Evolutionary conservation across 1,140 invertebrate genomes (phyloP).

Genomic region (Drosophila willistoni): DNA sequence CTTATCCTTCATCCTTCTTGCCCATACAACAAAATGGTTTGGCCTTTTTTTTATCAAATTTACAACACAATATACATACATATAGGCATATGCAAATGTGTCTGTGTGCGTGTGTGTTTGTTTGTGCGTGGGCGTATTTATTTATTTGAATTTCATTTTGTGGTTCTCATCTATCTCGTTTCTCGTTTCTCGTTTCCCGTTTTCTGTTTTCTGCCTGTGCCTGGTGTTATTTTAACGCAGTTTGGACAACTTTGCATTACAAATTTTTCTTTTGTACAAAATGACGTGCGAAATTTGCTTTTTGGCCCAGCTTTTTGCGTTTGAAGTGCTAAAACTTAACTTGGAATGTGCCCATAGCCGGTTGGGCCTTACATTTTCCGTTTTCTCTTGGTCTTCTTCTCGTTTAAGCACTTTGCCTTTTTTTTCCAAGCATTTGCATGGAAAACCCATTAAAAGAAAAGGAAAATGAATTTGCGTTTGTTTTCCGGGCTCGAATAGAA

Average conservation of each 20-base stretch:
- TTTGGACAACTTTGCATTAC: constrained; percentile 72
- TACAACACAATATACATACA: constrained; percentile 26
- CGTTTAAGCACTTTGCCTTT: background rate
- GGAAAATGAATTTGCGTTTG: constrained; percentile 48
- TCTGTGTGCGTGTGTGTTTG: constrained; percentile 26
- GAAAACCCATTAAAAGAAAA: constrained; percentile 50
- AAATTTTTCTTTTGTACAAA: constrained; percentile 56
- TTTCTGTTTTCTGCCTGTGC: background rate
- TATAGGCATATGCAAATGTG: background rate
- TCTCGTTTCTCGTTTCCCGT: background rate
- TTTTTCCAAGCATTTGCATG: constrained; percentile 57
- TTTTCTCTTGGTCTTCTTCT: constrained; percentile 21
- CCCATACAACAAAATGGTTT: constrained; percentile 66
- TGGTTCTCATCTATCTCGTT: constrained; percentile 42
- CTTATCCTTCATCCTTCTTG: background rate
- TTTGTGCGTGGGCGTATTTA: constrained; percentile 64
- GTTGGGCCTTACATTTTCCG: constrained; percentile 30
- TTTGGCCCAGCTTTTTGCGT: constrained; percentile 8
- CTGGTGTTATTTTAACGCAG: constrained; percentile 59
- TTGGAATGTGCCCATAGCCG: constrained; percentile 24
- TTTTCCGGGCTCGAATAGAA: constrained; percentile 32
- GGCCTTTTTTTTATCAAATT: constrained; percentile 58
- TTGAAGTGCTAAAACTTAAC: constrained; percentile 75
- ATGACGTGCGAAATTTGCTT: constrained; percentile 67
- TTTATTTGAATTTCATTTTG: constrained; percentile 80